Evolutionary conservation across 2,888 invertebrate genomes (phyloP).

Genomic region (Priocnemis perturbator): DNA sequence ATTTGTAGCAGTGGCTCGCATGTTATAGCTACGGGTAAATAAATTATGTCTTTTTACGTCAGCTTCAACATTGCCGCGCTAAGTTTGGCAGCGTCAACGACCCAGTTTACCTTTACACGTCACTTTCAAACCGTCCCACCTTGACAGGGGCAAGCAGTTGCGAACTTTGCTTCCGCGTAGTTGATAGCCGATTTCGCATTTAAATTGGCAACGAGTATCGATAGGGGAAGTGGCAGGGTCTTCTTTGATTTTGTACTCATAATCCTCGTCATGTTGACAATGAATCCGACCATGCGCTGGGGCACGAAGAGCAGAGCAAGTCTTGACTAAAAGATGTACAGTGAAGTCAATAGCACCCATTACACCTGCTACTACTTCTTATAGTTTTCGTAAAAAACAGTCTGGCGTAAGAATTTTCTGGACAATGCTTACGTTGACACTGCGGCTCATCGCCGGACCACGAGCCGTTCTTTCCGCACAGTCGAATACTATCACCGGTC

Average conservation of each 20-base stretch:
- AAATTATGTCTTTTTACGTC: not conserved
- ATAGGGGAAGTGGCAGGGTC: slow-evolving; percentile 75
- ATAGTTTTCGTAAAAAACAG: not conserved
- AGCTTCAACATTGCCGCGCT: not conserved
- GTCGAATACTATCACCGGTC: slow-evolving; percentile 77
- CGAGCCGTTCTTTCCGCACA: slow-evolving; percentile 80
- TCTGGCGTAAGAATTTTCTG: not conserved
- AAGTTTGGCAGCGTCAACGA: not conserved
- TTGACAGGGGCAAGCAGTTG: slow-evolving; percentile 81
- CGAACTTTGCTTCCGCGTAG: slow-evolving; percentile 81
- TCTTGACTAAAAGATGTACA: slow-evolving; percentile 77
- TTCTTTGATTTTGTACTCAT: slow-evolving; percentile 69
- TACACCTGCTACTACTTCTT: not conserved
- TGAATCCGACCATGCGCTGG: slow-evolving; percentile 79
- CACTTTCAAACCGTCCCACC: slow-evolving; percentile 83
- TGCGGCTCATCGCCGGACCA: slow-evolving; percentile 82
- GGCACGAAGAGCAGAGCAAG: slow-evolving; percentile 77
- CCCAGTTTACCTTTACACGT: slow-evolving; percentile 80
- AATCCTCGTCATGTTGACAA: slow-evolving; percentile 75
- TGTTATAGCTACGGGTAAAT: slow-evolving; percentile 69
- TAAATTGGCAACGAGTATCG: slow-evolving; percentile 81
- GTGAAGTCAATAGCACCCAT: not conserved
- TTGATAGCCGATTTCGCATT: slow-evolving; percentile 80
- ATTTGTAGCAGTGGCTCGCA: slow-evolving; percentile 77
- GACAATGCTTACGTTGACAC: slow-evolving; percentile 79